These are phyloP conservation scores for Syngnathus rostellatus DNA, from an alignment of 2,797 vertebrate species.

Conservation along the genomic window DNA sequence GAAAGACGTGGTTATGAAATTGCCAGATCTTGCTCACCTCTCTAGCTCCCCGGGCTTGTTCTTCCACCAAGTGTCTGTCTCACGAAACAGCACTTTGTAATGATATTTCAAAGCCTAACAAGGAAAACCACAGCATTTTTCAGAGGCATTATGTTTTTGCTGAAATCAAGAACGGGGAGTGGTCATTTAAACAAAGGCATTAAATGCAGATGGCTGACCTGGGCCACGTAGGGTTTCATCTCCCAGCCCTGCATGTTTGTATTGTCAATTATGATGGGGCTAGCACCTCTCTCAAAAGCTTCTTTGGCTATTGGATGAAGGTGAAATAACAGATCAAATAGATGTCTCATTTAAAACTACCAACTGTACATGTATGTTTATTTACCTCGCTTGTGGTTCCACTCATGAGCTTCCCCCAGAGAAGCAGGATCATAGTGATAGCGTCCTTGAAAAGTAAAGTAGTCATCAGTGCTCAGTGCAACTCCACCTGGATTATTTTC, in stretches of 20 bases:
- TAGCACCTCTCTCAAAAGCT: constrained; percentile 78
- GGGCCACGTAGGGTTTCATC: constrained; percentile 91
- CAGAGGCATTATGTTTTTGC: background rate
- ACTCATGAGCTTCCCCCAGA: constrained; percentile 86
- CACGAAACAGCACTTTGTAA: constrained; percentile 88
- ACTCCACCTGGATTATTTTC: constrained; percentile 81
- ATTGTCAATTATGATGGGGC: constrained; percentile 96
- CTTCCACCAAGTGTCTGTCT: constrained; percentile 97
- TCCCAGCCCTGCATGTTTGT: constrained; percentile 97
- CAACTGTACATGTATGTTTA: background rate
- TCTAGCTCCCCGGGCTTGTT: constrained; percentile 87
- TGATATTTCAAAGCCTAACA: constrained; percentile 80
- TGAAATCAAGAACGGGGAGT: background rate
- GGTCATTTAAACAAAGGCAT: background rate
- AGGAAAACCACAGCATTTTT: constrained; percentile 19
- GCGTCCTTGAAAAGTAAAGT: constrained; percentile 73
- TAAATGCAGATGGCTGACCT: constrained; percentile 72
- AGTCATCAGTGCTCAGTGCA: constrained; percentile 88
- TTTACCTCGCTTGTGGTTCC: constrained; percentile 89
- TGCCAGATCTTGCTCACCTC: constrained; percentile 71
- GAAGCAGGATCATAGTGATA: constrained; percentile 75
- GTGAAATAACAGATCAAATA: constrained; percentile 8
- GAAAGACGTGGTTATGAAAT: background rate
- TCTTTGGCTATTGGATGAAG: constrained; percentile 73
- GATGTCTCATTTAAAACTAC: background rate